Conservation (phyloP, 2,113 vertebrate species). For the Trogon melanurus region DNA sequence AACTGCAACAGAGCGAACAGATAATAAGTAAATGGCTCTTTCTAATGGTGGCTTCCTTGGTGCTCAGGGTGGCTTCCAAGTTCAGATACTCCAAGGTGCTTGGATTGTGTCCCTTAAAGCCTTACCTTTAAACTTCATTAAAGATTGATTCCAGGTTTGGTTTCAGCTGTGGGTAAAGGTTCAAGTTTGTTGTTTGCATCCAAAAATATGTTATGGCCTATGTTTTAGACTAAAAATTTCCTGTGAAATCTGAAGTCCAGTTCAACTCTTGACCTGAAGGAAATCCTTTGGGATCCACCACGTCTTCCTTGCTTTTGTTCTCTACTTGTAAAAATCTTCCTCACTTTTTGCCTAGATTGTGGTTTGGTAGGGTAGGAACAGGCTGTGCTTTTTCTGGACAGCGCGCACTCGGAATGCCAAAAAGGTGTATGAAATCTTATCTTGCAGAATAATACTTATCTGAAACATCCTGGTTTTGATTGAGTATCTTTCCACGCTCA, state of each 20-base stretch:
- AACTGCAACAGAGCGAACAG: background rate
- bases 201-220: background rate
- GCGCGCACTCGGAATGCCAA: background rate
- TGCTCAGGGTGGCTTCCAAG: background rate
- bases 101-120: background rate
- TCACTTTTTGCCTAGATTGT: constrained; percentile 48
- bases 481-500: background rate
- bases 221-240: constrained; percentile 28
- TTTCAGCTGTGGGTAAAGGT: constrained; percentile 31
- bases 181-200: background rate
- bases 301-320: constrained; percentile 52
- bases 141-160: background rate
- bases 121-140: background rate
- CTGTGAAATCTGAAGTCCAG: background rate
- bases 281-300: constrained; percentile 48
- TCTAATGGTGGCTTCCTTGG: background rate
- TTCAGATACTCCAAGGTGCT: background rate
- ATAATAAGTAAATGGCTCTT: background rate
- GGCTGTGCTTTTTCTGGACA: background rate
- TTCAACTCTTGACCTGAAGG: constrained; percentile 37
- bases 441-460: background rate
- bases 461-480: background rate
- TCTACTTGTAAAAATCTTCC: background rate
- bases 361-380: background rate
- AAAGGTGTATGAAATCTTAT: background rate